Evolutionary conservation across 53 echinoderm and acorn worm species (phyloP), one percentile per base, ranked within the genome.

Genomic region (Holothuria scabra): DNA sequence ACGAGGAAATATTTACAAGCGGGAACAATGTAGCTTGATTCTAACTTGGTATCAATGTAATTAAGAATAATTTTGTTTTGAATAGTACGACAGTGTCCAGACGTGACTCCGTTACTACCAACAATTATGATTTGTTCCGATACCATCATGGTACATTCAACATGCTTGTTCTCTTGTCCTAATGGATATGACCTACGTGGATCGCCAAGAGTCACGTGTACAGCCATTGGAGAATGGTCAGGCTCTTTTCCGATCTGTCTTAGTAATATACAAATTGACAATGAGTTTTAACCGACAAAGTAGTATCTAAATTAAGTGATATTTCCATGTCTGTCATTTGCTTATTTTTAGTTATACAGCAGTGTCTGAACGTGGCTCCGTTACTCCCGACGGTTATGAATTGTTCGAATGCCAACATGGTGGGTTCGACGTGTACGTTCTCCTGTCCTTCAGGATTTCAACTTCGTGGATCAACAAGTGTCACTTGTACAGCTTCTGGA

Each of bases 121-220:
- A 38, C 69, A 35, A 19, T 69, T 4, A 21, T 69, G 37, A 37
- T 38, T n/a, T 69, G 69, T 29, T 22, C 69, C 22, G 38, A 69
- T 69, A 44, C 4, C 30, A 38, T 38, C 37, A 35, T 33, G 19
- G 21, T 21, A 12, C 69, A 37, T 19, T 69, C 69, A 2, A 21
- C n/a, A 4, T 69, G 69, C 38, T 23, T n/a, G 21, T 69, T 69
- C 69, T 35, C 35, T n/a, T 69, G 69, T 37, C 69, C 69, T 4
- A 35, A 21, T 21, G 69, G 69, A 14, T 69, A 34, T 23, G n/a
- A 69, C n/a, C n/a, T 69, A 41, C 35, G 18, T 12, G 67, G 30
- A 34, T 12, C 35, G 12, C 22, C 69, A 18, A 69, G 38, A 14
- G 44, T 44, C 35, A 5, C 37, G 8, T 69, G 69, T 18, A 28